Base-by-base conservation (phyloP, 2,113 vertebrate genomes). In the Rhinoderma darwinii region DNA sequence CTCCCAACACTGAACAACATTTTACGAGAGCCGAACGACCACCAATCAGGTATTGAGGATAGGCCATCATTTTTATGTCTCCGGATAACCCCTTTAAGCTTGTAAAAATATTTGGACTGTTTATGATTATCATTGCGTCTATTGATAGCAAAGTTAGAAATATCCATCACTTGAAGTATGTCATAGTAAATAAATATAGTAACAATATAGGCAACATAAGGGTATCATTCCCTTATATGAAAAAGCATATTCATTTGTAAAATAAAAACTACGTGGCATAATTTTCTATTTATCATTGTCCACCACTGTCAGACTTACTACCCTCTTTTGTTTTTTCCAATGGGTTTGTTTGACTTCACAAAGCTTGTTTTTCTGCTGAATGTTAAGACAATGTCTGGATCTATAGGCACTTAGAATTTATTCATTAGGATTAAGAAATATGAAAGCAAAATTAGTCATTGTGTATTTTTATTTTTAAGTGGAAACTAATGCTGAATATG, bases 311-410 rank as follows among this genome's bases (percentile, higher is more conserved):
- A 18, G 63, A 68, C 30, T 68, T 68, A 35, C 63, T 68, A 35
- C 63, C 63, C 32, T 37, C 63, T 68, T 68, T 68, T 68, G 63
- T 68, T 68, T 68, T 68, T 68, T 68, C n/a, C 32, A 66, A 68
- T 68, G 63, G 14, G 15, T 35, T 68, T 68, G 63, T 68, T 68
- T 68, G 63, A 35, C 30, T 68, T 30, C 15, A 68, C 3, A 30
- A 32, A 32, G 30, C 32, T 32, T 68, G 63, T 68, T 35, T 35
- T 68, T 68, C 14, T 35, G 63, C 63, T 3, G 9, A 68, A 68
- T 35, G 30, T 68, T 68, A 68, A 20, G 63, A 7, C 32, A 35
- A 20, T 18, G 63, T 35, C 63, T 68, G 4, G 4, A 68, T 35
- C 63, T 18, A 37, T 32, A 68, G 35, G 3, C 32, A 17, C 8